Percentiles rank a stretch among this genome's conserved stretches.
Evolutionary conservation across 2,113 vertebrate genomes (phyloP).

Genomic region (Phylloscopus whistleri): DNA sequence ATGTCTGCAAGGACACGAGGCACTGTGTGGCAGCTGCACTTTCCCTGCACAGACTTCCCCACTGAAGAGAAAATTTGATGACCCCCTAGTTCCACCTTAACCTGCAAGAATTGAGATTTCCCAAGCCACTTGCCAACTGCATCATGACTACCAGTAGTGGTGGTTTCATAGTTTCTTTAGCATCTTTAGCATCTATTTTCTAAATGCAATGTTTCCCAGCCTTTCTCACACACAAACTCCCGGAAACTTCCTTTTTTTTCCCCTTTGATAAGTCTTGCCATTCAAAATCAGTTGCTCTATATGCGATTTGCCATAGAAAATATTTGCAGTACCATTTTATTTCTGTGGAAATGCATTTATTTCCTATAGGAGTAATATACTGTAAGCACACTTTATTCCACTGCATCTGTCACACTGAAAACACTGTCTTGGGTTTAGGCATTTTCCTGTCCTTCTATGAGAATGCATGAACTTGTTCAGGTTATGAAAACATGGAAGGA

Average conservation of each 20-base stretch:
- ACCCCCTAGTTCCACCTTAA: not conserved
- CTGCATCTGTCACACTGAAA: not conserved
- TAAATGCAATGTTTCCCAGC: not conserved
- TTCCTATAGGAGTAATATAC: not conserved
- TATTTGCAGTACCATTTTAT: not conserved
- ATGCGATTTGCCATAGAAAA: not conserved
- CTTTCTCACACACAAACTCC: not conserved
- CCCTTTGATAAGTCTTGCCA: not conserved
- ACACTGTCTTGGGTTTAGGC: not conserved
- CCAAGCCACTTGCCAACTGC: not conserved
- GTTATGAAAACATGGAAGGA: not conserved
- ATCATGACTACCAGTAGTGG: not conserved
- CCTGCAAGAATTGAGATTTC: not conserved
- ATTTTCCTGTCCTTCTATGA: not conserved
- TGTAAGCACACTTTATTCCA: not conserved
- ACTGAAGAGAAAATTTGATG: not conserved
- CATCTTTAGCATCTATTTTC: not conserved
- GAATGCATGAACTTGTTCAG: not conserved
- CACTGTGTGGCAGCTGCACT: not conserved
- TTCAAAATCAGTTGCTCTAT: not conserved
- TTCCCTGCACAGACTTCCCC: not conserved
- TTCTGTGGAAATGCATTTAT: not conserved
- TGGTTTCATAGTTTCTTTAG: not conserved
- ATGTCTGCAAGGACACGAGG: not conserved
- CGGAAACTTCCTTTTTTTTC: not conserved